phyloP scores from a whole-genome alignment of 2,797 vertebrate genomes.

The Bucorvus abyssinicus region DNA sequence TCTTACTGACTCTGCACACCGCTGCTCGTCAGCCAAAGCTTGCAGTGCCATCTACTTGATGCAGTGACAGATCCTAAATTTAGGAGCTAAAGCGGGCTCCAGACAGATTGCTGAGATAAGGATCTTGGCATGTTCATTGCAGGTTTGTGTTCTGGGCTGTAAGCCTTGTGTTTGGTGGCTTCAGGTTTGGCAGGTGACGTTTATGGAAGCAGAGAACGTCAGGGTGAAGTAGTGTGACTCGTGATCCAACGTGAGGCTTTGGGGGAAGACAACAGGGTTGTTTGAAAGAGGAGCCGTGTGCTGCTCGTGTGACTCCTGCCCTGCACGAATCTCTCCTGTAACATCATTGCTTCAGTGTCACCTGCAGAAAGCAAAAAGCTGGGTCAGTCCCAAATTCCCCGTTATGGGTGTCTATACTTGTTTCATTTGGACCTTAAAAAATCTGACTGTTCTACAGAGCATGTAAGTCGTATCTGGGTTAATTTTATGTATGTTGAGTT shows the following conservation, averaged over 20 bases:
- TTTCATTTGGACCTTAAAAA: too few species aligned
- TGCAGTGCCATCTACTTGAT: constrained; percentile 34
- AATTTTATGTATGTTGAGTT: background rate
- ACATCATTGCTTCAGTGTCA: background rate
- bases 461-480: background rate
- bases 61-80: background rate
- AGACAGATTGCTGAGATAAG: background rate
- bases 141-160: background rate
- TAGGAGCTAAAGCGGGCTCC: background rate
- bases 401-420: too few species aligned
- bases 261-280: too few species aligned
- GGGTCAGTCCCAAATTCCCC: background rate
- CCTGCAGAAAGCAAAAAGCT: background rate
- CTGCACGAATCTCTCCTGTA: background rate
- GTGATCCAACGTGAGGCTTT: background rate
- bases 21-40: background rate
- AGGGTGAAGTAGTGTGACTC: background rate
- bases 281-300: background rate
- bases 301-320: background rate
- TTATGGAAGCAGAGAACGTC: background rate
- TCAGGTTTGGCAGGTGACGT: background rate
- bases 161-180: background rate
- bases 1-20: too few species aligned
- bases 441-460: background rate
- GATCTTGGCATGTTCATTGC: background rate